Evolutionary conservation across 2,888 invertebrate genomes (phyloP).

Genomic region (Andrena praecox): DNA sequence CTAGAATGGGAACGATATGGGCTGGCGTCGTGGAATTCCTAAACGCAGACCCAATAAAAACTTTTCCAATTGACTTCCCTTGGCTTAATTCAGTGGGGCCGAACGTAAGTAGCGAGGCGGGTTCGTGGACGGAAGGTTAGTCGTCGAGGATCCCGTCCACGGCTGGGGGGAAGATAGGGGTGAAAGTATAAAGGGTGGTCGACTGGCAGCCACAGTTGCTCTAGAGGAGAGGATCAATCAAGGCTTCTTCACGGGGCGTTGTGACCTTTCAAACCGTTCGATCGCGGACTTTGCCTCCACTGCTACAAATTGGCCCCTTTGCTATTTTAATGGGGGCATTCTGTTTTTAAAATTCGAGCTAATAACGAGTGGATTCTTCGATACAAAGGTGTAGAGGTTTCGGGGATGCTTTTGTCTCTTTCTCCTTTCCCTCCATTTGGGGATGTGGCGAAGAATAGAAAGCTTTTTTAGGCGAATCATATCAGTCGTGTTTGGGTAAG

Average conservation of each 20-base stretch:
- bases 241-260: not conserved
- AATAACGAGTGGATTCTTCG: too few relatives aligned
- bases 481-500: too few relatives aligned
- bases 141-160: constrained; percentile 21
- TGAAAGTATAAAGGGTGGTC: constrained; percentile 22
- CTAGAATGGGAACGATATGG: constrained; percentile 70
- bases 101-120: constrained; percentile 72
- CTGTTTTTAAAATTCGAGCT: too few relatives aligned
- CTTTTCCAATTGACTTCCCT: constrained; percentile 81
- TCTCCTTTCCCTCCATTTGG: too few relatives aligned
- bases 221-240: constrained; percentile 15
- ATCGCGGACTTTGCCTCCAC: not conserved
- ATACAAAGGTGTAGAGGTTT: too few relatives aligned
- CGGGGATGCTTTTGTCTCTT: too few relatives aligned
- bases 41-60: constrained; percentile 79
- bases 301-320: constrained; percentile 59
- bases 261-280: not conserved
- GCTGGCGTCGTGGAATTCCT: constrained; percentile 74
- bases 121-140: constrained; percentile 54
- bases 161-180: not conserved
- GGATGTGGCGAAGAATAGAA: too few relatives aligned
- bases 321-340: not conserved
- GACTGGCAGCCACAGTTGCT: constrained; percentile 9
- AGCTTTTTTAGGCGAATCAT: too few relatives aligned
- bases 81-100: constrained; percentile 77